A percentile compares a stretch with the other conserved stretches of the same genome.
phyloP scores from a whole-genome alignment of 2,797 vertebrate species.

The Xiphophorus birchmanni region DNA sequence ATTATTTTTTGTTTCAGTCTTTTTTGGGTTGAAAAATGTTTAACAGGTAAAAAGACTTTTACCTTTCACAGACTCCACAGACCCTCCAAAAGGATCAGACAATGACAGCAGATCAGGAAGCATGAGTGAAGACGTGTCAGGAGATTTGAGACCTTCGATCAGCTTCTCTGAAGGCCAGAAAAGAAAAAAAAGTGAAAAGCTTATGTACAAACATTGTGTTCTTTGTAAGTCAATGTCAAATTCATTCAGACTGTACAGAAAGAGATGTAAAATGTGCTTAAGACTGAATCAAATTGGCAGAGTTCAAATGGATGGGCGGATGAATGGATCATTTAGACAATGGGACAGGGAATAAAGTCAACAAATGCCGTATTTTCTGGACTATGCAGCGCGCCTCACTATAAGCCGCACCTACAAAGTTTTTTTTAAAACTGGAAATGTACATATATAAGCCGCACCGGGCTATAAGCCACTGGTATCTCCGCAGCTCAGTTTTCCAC shows the following conservation, averaged over 20 bases:
- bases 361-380: not conserved
- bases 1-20: not conserved
- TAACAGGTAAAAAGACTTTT: constrained; percentile 1
- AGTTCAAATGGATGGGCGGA: not conserved
- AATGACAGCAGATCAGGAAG: constrained; percentile 94
- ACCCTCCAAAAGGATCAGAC: constrained; percentile 93
- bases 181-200: not conserved
- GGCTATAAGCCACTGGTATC: too few relatives aligned
- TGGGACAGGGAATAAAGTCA: not conserved
- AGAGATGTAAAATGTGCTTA: not conserved
- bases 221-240: too few relatives aligned
- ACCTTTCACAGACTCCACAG: constrained; percentile 89
- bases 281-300: not conserved
- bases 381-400: too few relatives aligned
- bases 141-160: constrained; percentile 98
- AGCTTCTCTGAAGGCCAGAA: constrained; percentile 88
- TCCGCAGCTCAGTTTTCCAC: too few relatives aligned
- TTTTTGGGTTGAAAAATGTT: not conserved
- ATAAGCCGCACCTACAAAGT: too few relatives aligned
- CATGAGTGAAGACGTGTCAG: constrained; percentile 92
- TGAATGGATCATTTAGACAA: not conserved
- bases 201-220: not conserved
- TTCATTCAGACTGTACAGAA: not conserved
- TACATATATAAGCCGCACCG: too few relatives aligned
- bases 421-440: too few relatives aligned